phyloP scores from a whole-genome alignment of 2,797 vertebrate species.

The Tauraco hartlaubi region DNA sequence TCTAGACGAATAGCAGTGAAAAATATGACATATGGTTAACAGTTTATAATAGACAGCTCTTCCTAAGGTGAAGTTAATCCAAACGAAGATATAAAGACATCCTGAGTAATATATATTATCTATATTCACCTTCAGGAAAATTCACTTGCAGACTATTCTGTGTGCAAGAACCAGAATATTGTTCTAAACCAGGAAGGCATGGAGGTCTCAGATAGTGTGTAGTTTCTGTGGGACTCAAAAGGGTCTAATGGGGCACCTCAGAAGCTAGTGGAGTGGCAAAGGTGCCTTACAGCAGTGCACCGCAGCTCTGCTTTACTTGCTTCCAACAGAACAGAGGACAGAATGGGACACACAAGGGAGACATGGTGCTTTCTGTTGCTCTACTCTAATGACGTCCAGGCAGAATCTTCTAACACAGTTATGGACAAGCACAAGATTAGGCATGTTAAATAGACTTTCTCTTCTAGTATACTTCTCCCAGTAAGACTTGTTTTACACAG shows the following conservation, averaged over 20 bases:
- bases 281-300: not conserved
- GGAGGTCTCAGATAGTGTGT: fast-evolving
- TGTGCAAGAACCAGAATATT: not conserved
- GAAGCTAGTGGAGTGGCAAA: not conserved
- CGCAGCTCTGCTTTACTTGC: not conserved
- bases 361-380: not conserved
- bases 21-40: not conserved
- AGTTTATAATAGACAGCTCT: not conserved
- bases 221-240: not conserved
- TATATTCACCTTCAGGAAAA: not conserved
- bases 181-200: not conserved
- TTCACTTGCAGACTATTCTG: not conserved
- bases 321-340: not conserved
- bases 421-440: not conserved
- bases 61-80: constrained; percentile 17
- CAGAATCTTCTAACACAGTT: not conserved
- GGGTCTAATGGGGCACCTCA: not conserved
- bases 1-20: not conserved
- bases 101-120: not conserved
- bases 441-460: not conserved
- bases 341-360: not conserved
- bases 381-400: not conserved
- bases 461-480: not conserved
- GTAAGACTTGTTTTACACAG: not conserved
- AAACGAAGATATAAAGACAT: not conserved